These are phyloP conservation scores for Scaptomyza hsui DNA, from an alignment of 1,140 invertebrate species.

Conservation along the genomic window DNA sequence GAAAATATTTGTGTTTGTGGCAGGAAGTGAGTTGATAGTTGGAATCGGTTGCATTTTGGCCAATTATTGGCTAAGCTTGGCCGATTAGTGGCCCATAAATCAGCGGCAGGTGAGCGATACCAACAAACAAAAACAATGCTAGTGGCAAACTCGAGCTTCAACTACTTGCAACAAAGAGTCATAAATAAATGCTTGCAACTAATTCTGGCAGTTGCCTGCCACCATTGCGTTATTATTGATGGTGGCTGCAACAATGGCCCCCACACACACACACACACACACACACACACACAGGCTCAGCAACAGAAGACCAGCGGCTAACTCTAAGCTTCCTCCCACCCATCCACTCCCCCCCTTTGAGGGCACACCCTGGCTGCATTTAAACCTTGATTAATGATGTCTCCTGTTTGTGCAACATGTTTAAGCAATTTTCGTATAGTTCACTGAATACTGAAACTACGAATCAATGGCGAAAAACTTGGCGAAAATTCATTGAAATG, in stretches of 20 bases:
- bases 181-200: slow-evolving; percentile 79
- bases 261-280: background rate
- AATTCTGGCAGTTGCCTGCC: slow-evolving; percentile 75
- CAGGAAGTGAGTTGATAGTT: slow-evolving; percentile 26
- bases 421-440: background rate
- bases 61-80: slow-evolving; percentile 36
- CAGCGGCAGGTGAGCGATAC: slow-evolving; percentile 34
- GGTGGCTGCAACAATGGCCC: slow-evolving; percentile 61
- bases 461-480: background rate
- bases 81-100: slow-evolving; percentile 48
- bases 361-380: background rate
- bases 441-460: background rate
- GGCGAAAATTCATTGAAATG: background rate
- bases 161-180: slow-evolving; percentile 67
- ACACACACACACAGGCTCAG: background rate
- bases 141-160: background rate
- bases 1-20: background rate
- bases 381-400: slow-evolving; percentile 57
- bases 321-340: background rate
- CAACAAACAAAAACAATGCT: slow-evolving; percentile 39
- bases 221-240: slow-evolving; percentile 79
- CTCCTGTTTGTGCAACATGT: slow-evolving; percentile 6
- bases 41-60: background rate
- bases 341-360: background rate
- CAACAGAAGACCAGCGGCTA: background rate